Base-by-base conservation (phyloP, 2,888 invertebrate species). In the Pharmacophagus antenor region DNA sequence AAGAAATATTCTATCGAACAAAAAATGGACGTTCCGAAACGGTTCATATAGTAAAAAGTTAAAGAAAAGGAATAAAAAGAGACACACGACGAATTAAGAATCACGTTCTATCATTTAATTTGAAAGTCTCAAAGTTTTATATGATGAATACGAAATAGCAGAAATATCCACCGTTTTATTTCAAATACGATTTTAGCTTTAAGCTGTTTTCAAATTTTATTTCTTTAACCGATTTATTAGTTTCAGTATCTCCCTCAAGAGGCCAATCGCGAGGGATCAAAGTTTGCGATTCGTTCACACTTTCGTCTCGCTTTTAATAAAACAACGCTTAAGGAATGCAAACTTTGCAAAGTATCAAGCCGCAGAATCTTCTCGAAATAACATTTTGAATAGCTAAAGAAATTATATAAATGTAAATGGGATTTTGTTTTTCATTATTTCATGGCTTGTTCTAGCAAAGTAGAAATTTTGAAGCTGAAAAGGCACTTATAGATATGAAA, bases 291-390 rank as follows among this genome's bases (percentile, higher is more conserved):
- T 46, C 41, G 20, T 27, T 56, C 50, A 25, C 44, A 56, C 49
- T 50, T 56, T 42, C 25, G 25, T 42, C 44, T 57, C 25, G 23
- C 22, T 58, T 51, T 52, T 58, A 52, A 58, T 47, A 58, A 58
- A 52, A 58, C 37, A 52, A 15, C 20, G 31, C 8, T 47, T 52
- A 46, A 50, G 18, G n/a, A 47, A 52, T 17, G 18, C 48, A 22
- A 52, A 58, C 47, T 58, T 58, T 46, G 23, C n/a, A 58, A 37
- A 52, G 23, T 58, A 23, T 23, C 18, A 37, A 52, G 17, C 20
- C 10, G 22, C 18, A 20, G 15, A 10, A 52, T 52, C 27, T 52
- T 41, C 12, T 20, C n/a, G 20, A 52, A 52, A 46, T 52, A 18
- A 7, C 27, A 25, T 51, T 51, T 42, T n/a, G 25, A 50, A 31